These are phyloP conservation scores for Sebastes flavidus DNA, from an alignment of 2,797 vertebrate species.

Conservation along the genomic window DNA sequence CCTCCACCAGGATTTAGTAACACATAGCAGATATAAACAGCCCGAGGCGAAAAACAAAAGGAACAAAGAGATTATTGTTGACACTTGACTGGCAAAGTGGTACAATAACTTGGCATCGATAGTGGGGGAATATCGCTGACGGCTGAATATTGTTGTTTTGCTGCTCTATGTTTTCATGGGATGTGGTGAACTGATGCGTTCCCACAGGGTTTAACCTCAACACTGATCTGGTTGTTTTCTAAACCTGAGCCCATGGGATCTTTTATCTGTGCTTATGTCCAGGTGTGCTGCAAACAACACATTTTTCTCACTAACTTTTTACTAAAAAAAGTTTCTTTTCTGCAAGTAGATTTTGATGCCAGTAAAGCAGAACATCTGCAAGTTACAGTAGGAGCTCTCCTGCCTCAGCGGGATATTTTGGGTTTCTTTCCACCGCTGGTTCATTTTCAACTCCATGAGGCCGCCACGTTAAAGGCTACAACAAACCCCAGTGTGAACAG, in stretches of 20 bases:
- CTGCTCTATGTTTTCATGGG: background rate
- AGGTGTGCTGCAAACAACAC: background rate
- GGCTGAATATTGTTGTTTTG: conserved; percentile 15
- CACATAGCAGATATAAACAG: conserved; percentile 13
- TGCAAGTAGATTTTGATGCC: background rate
- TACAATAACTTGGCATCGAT: background rate
- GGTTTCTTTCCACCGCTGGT: conserved; percentile 26
- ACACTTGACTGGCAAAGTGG: background rate
- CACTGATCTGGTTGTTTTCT: conserved; percentile 7
- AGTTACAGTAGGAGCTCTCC: background rate
- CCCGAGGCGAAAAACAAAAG: conserved; percentile 11
- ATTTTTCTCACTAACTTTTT: background rate
- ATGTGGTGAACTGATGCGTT: background rate
- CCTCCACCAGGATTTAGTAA: conserved; percentile 30
- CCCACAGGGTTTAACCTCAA: conserved; percentile 20
- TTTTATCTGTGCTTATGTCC: background rate
- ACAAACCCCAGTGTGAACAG: background rate
- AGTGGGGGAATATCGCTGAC: conserved; percentile 2
- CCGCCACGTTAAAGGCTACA: background rate
- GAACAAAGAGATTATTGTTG: conserved; percentile 39
- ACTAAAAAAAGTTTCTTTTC: background rate
- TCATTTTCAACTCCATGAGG: conserved; percentile 22
- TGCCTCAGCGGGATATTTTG: conserved; percentile 2
- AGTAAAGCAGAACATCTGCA: background rate
- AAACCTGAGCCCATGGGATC: background rate